Percentiles rank a stretch among this genome's conserved stretches.
These are phyloP conservation scores for Tillus elongatus DNA, from an alignment of 2,888 invertebrate species.

Conservation along the genomic window DNA sequence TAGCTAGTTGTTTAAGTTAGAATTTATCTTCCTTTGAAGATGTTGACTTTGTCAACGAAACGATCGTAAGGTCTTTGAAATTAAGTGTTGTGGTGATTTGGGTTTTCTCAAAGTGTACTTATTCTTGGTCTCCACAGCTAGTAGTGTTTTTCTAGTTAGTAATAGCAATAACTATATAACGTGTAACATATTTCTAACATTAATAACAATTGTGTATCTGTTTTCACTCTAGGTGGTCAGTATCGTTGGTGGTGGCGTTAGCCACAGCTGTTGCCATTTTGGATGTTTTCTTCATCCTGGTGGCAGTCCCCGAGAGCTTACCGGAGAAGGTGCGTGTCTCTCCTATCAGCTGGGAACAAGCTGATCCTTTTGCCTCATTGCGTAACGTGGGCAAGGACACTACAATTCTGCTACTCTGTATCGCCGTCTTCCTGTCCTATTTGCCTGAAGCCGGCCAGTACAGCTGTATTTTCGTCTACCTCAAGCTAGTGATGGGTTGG, in stretches of 20 bases:
- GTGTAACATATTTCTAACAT: too few relatives aligned
- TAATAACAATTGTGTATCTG: too few relatives aligned
- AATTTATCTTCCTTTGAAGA: too few relatives aligned
- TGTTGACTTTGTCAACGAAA: too few relatives aligned
- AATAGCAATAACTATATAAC: too few relatives aligned
- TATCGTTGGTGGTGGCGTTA: constrained; percentile 81
- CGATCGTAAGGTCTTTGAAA: too few relatives aligned
- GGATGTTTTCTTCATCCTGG: constrained; percentile 96
- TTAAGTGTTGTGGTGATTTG: too few relatives aligned
- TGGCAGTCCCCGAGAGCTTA: constrained; percentile 95
- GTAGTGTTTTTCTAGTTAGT: too few relatives aligned
- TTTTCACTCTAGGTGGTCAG: constrained; percentile 50
- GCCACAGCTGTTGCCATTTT: constrained; percentile 93
- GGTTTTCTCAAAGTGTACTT: too few relatives aligned
- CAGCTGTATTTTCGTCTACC: constrained; percentile 98
- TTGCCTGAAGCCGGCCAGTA: constrained; percentile 98
- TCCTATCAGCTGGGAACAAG: constrained; percentile 94
- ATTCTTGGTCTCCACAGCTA: too few relatives aligned
- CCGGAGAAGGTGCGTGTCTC: constrained; percentile 78
- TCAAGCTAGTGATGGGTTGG: constrained; percentile 94
- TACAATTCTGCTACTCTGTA: constrained; percentile 92
- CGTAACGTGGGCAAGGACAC: constrained; percentile 89
- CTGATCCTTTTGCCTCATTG: constrained; percentile 94
- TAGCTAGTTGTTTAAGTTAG: too few relatives aligned
- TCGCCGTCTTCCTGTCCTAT: constrained; percentile 95